Percentiles rank a stretch among this genome's conserved stretches.
These are phyloP conservation scores for Lucifuga dentata DNA, from an alignment of 2,113 vertebrate species.

Conservation along the genomic window DNA sequence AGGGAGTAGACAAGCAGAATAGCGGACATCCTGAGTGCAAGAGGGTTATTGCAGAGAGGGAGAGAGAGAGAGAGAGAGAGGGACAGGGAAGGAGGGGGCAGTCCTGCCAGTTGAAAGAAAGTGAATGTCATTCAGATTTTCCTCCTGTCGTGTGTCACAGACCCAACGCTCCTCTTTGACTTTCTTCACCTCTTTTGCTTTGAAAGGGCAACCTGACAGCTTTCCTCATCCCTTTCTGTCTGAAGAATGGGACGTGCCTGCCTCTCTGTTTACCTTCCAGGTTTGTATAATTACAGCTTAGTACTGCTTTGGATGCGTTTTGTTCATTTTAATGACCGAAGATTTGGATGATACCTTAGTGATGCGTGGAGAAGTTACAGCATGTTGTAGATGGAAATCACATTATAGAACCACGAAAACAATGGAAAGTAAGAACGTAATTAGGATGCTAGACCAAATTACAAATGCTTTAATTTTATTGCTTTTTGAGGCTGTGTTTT, in stretches of 20 bases:
- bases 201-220: constrained; percentile 15
- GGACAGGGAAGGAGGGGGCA: constrained; percentile 14
- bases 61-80: constrained; percentile 31
- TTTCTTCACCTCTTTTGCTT: neutral
- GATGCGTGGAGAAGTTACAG: neutral
- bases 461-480: neutral
- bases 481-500: neutral
- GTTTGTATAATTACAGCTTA: constrained; percentile 55
- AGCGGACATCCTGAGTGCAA: constrained; percentile 68
- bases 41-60: constrained; percentile 56
- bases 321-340: neutral
- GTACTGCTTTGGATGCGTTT: neutral
- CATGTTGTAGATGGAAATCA: too few species aligned
- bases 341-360: neutral
- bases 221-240: constrained; percentile 28
- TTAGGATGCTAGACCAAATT: neutral
- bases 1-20: constrained; percentile 65
- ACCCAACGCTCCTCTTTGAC: constrained; percentile 27
- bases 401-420: too few species aligned
- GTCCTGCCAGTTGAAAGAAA: constrained; percentile 56
- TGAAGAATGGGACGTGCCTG: constrained; percentile 52
- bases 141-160: constrained; percentile 41
- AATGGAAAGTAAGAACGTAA: neutral
- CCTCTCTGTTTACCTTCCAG: constrained; percentile 55
- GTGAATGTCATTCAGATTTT: constrained; percentile 68